Evolutionary conservation across 2,888 invertebrate genomes (phyloP).

Genomic region (Polydrusus cervinus): DNA sequence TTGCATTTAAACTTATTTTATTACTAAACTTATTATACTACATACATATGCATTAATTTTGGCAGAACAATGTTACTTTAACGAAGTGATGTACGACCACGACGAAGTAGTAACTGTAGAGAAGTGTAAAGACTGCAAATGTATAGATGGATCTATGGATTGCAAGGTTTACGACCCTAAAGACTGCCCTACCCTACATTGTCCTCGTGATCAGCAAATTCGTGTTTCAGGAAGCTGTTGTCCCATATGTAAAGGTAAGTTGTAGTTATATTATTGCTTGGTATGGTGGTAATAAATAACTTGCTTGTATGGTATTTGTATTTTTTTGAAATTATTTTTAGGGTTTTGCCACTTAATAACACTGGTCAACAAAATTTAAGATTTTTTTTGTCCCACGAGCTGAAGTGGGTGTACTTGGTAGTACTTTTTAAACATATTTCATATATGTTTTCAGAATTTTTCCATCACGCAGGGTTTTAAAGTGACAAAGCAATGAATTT

Average conservation of each 20-base stretch:
- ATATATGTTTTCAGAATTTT: too few species aligned
- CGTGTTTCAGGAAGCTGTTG: slow-evolving; percentile 91
- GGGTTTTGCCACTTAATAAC: not conserved
- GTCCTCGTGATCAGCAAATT: slow-evolving; percentile 84
- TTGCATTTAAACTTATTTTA: too few species aligned
- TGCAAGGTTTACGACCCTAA: slow-evolving; percentile 84
- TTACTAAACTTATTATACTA: not conserved
- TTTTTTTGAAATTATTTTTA: not conserved
- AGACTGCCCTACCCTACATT: slow-evolving; percentile 83
- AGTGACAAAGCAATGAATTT: too few species aligned
- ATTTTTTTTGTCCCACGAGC: too few species aligned
- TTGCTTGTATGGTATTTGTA: too few species aligned
- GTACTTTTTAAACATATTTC: too few species aligned
- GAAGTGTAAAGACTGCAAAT: slow-evolving; percentile 88
- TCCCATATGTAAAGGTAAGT: slow-evolving; percentile 88
- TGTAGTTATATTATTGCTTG: not conserved
- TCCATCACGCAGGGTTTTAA: too few species aligned
- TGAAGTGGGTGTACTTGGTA: too few species aligned
- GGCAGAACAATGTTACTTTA: slow-evolving; percentile 67
- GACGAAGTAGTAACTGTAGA: slow-evolving; percentile 83
- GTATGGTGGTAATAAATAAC: too few species aligned
- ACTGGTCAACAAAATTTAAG: too few species aligned
- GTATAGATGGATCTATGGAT: slow-evolving; percentile 87
- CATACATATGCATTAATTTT: slow-evolving; percentile 27
- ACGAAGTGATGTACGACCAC: slow-evolving; percentile 79